Conservation (phyloP, 23 tunicate genomes). For the Trididemnum nubilum region DNA sequence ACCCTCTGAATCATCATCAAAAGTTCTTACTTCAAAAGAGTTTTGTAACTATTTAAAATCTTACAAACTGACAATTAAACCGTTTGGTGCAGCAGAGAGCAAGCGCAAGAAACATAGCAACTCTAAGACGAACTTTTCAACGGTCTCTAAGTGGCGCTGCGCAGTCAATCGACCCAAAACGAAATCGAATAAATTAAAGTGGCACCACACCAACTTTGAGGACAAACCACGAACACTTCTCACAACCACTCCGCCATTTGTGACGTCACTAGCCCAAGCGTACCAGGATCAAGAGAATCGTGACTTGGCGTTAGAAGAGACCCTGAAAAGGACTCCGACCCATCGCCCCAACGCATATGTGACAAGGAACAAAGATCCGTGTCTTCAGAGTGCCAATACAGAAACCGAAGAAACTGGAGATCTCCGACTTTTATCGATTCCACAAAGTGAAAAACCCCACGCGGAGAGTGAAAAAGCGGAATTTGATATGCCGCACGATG, state of each 20-base stretch:
- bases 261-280: slow-evolving; percentile 38
- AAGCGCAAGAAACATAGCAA: background rate
- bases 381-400: slow-evolving; percentile 2
- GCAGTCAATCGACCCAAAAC: slow-evolving; percentile 8
- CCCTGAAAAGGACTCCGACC: background rate
- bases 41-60: background rate
- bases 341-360: background rate
- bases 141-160: slow-evolving; percentile 19
- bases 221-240: background rate
- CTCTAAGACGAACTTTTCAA: background rate
- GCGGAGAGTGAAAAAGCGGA: too few relatives aligned
- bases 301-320: slow-evolving; percentile 35
- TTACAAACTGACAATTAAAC: background rate
- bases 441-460: too few relatives aligned
- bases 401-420: background rate
- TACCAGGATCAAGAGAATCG: slow-evolving; percentile 24
- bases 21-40: background rate
- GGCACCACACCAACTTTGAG: slow-evolving; percentile 55
- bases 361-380: slow-evolving; percentile 9
- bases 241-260: slow-evolving; percentile 13
- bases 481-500: too few relatives aligned
- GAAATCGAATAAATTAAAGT: slow-evolving; percentile 3
- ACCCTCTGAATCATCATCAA: background rate
- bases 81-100: slow-evolving; percentile 1
- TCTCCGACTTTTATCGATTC: too few relatives aligned